These are phyloP conservation scores for Philonicus albiceps DNA, from an alignment of 2,888 invertebrate genomes.

Conservation along the genomic window DNA sequence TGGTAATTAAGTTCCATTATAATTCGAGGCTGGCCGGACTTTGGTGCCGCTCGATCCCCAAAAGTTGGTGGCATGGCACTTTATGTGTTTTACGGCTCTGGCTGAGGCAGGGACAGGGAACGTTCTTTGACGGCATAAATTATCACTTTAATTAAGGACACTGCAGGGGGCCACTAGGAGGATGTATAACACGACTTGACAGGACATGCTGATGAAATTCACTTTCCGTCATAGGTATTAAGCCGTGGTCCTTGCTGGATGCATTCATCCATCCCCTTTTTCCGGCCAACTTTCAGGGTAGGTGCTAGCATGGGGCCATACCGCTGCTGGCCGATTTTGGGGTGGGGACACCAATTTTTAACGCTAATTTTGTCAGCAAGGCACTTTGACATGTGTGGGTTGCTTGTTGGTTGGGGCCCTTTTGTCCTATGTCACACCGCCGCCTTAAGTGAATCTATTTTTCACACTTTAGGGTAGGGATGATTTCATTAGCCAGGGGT, in stretches of 20 bases:
- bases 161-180: conserved; percentile 24
- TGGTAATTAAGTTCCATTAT: conserved; percentile 44
- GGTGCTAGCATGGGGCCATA: conserved; percentile 20
- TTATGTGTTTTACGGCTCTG: conserved; percentile 23
- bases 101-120: conserved; percentile 16
- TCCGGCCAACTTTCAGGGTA: conserved; percentile 3
- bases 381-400: neutral
- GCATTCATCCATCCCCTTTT: conserved; percentile 8
- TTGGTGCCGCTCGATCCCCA: neutral
- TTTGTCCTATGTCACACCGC: neutral
- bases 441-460: conserved; percentile 27
- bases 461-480: conserved; percentile 29
- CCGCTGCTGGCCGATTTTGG: neutral
- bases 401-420: neutral
- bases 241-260: conserved; percentile 10
- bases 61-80: neutral
- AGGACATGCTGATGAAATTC: conserved; percentile 7
- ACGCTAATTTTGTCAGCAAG: conserved; percentile 41
- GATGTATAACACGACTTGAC: conserved; percentile 26
- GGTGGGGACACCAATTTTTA: conserved; percentile 39
- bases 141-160: conserved; percentile 44
- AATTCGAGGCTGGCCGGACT: conserved; percentile 29
- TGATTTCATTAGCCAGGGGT: conserved; percentile 16
- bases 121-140: conserved; percentile 41
- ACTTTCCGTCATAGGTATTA: conserved; percentile 21